Base-by-base conservation (phyloP, 2,888 invertebrate genomes). In the Dermolepida albohirtum region DNA sequence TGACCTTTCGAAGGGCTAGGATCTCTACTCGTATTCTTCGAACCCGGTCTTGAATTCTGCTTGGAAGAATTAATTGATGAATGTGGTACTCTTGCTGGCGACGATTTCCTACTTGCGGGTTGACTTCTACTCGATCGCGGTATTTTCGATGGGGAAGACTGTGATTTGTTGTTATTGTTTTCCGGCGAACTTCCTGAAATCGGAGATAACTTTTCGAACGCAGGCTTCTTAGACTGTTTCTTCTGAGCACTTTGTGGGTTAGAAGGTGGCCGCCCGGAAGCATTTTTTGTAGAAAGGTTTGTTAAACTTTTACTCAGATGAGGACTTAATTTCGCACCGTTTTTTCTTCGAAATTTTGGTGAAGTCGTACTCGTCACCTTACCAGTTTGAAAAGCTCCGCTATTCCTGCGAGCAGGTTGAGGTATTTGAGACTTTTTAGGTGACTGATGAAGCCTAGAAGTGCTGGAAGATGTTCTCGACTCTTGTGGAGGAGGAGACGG, bases 101-200 rank as follows among this genome's bases (percentile, higher is more conserved):
- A 76, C 8, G 71, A 71, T 68, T 70, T 72, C 52, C 74, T 73
- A 66, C 75, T 75, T 5, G 74, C 69, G 7, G 76, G 76, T 63
- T 74, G 74, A 55, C 76, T 74, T 29, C 66, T 70, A 51, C 72
- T 72, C 39, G 72, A 71, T 41, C 71, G 67, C 6, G 77, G 80
- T 68, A 80, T 81, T 68, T 78, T 75, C 39, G 79, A 78, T 8
- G 82, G 81, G 79, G 83, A 82, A 81, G 82, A 81, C 80, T 78
- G 74, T 17, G 66, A 57, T 69, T 69, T 69, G 17, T 65, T 67
- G 39, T 64, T 52, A 40, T 41, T 47, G 29, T 74, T 71, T 66
- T 83, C 83, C 43, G 83, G 83, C n/a, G 81, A 82, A 74, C 83
- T 83, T 40, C 83, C 82, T 67, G 74, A 72, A 34, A 82, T 82